Percentiles rank a stretch among this genome's conserved stretches.
These are phyloP conservation scores for Microchrysa polita DNA, from an alignment of 2,888 invertebrate genomes.

Conservation along the genomic window DNA sequence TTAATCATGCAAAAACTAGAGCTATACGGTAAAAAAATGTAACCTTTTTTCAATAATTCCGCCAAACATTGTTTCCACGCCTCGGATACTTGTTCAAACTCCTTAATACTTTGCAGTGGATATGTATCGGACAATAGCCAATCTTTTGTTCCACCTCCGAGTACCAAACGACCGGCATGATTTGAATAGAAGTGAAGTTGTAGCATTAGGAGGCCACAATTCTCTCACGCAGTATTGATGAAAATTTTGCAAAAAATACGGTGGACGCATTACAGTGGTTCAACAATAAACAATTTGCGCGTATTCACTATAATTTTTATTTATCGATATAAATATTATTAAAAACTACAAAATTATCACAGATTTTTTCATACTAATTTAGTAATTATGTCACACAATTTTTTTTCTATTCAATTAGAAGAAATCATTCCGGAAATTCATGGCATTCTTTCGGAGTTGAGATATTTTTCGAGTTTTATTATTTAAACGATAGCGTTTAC, in stretches of 20 bases:
- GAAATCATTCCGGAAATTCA: no score
- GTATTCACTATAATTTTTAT: neutral
- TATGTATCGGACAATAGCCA: constrained; percentile 69
- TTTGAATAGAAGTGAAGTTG: constrained; percentile 86
- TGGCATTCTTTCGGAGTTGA: no score
- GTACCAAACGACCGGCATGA: constrained; percentile 73
- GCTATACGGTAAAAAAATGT: neutral
- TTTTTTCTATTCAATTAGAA: no score
- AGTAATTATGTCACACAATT: no score
- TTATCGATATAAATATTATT: neutral
- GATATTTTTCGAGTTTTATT: no score
- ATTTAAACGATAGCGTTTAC: neutral
- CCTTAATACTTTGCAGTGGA: constrained; percentile 85
- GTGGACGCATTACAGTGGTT: constrained; percentile 35
- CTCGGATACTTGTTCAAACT: constrained; percentile 82
- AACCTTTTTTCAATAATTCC: constrained; percentile 75
- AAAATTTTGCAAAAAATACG: neutral
- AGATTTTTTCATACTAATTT: neutral
- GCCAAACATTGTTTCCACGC: constrained; percentile 81
- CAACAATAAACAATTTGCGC: neutral
- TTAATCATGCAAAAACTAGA: no score
- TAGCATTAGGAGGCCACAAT: constrained; percentile 72
- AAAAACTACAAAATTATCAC: constrained; percentile 16
- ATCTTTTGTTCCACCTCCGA: constrained; percentile 66
- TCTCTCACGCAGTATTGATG: constrained; percentile 35